Percentiles rank a stretch among this genome's conserved stretches.
Conservation (phyloP, 2,113 vertebrate genomes). For the Mesocricetus auratus region DNA sequence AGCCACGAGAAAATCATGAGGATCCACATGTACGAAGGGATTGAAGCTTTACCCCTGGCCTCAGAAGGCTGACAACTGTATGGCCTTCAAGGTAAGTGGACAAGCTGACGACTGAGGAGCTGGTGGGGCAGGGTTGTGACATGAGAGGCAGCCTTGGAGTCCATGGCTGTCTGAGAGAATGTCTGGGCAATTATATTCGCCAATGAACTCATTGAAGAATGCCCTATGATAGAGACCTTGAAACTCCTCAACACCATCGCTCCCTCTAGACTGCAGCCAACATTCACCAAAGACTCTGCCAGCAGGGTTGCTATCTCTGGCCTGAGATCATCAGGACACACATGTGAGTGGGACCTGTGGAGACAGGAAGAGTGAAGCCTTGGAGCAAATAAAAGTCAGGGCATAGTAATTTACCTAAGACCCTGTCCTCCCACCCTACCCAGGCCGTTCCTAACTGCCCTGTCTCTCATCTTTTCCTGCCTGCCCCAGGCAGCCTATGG, state of each 20-base stretch:
- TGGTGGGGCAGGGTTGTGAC: background rate
- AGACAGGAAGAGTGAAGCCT: background rate
- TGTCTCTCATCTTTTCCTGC: background rate
- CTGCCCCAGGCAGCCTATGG: background rate
- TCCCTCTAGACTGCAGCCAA: background rate
- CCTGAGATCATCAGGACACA: background rate
- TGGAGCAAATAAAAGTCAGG: too few relatives aligned
- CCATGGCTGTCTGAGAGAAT: rapidly evolving
- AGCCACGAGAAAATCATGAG: background rate
- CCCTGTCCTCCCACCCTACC: background rate
- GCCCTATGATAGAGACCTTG: background rate
- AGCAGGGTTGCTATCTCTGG: too few relatives aligned
- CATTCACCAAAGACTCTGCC: background rate
- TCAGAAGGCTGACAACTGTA: background rate
- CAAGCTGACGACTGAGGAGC: background rate
- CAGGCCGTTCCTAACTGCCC: background rate
- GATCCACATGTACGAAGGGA: too few relatives aligned
- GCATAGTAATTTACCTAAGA: background rate
- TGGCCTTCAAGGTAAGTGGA: background rate
- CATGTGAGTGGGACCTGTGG: background rate
- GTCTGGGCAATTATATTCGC: too few relatives aligned
- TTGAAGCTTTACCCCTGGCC: rapidly evolving
- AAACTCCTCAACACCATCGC: background rate
- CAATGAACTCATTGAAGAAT: background rate
- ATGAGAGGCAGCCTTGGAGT: background rate